Conservation (phyloP, 1,140 invertebrate species). For the Pseudomyrmex flavicornis region DNA sequence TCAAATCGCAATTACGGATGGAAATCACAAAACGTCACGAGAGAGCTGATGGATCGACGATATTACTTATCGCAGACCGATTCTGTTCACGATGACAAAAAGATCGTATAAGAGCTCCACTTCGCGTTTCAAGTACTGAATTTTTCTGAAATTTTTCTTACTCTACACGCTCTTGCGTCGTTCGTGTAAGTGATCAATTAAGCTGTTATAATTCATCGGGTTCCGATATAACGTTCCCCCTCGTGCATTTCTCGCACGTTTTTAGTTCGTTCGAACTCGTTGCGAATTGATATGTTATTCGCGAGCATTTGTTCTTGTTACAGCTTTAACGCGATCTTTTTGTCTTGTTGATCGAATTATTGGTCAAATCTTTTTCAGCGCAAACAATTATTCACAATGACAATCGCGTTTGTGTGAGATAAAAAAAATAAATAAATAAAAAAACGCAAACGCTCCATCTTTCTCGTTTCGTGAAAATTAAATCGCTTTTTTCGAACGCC, state of each 20-base stretch:
- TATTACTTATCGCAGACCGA: slow-evolving; percentile 34
- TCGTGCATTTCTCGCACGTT: slow-evolving; percentile 11
- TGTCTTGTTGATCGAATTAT: neutral
- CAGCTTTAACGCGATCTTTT: neutral
- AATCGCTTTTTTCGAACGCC: neutral
- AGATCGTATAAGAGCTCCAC: slow-evolving; percentile 23
- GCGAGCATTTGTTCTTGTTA: neutral
- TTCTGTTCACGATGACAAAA: slow-evolving; percentile 45
- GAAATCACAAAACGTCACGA: slow-evolving; percentile 25
- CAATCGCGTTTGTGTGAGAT: neutral
- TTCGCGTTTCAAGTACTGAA: slow-evolving; percentile 48
- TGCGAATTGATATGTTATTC: slow-evolving; percentile 45
- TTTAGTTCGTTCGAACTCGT: neutral
- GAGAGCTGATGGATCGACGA: slow-evolving; percentile 31
- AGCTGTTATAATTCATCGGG: slow-evolving; percentile 28
- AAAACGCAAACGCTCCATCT: neutral
- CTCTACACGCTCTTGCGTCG: neutral
- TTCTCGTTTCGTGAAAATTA: slow-evolving; percentile 34
- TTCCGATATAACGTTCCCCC: slow-evolving; percentile 20
- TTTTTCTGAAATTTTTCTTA: slow-evolving; percentile 51
- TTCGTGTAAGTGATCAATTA: slow-evolving; percentile 45
- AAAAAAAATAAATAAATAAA: neutral
- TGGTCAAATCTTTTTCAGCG: neutral
- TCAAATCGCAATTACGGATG: slow-evolving; percentile 18
- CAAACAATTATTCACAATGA: neutral